Percentiles rank a stretch among this genome's conserved stretches.
These are phyloP conservation scores for Andricus curvator DNA, from an alignment of 2,888 invertebrate genomes.

Conservation along the genomic window DNA sequence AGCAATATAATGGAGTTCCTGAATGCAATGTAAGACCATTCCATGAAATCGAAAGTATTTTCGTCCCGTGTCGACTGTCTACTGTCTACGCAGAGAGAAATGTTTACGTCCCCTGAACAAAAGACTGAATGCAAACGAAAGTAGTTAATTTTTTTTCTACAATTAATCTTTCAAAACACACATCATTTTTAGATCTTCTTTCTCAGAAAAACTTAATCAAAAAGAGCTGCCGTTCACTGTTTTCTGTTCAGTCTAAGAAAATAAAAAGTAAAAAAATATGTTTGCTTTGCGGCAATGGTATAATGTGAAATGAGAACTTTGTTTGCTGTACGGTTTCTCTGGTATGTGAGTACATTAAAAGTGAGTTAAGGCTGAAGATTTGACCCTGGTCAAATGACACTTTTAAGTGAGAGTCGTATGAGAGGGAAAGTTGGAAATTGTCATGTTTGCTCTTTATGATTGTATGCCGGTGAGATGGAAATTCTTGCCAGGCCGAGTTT, in stretches of 20 bases:
- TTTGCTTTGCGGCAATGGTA: background rate
- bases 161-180: background rate
- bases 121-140: background rate
- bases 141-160: background rate
- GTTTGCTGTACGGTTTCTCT: slow-evolving; percentile 1
- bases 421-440: slow-evolving; percentile 33
- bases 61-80: background rate
- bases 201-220: background rate
- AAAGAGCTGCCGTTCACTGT: background rate
- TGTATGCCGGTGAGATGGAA: slow-evolving; percentile 1
- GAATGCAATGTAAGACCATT: background rate
- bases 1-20: slow-evolving; percentile 1
- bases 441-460: slow-evolving; percentile 23
- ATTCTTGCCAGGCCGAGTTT: slow-evolving; percentile 1
- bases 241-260: background rate
- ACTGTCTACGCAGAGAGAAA: background rate
- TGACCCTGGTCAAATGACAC: slow-evolving; percentile 10
- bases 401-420: slow-evolving; percentile 11
- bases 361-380: slow-evolving; percentile 9
- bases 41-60: background rate
- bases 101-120: too few relatives aligned
- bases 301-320: background rate
- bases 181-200: slow-evolving; percentile 9
- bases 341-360: slow-evolving; percentile 14
- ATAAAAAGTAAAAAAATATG: background rate